A percentile compares a stretch with the other conserved stretches of the same genome.
These are phyloP conservation scores for Helobdella robusta DNA, from an alignment of 2,888 invertebrate species.

Conservation along the genomic window DNA sequence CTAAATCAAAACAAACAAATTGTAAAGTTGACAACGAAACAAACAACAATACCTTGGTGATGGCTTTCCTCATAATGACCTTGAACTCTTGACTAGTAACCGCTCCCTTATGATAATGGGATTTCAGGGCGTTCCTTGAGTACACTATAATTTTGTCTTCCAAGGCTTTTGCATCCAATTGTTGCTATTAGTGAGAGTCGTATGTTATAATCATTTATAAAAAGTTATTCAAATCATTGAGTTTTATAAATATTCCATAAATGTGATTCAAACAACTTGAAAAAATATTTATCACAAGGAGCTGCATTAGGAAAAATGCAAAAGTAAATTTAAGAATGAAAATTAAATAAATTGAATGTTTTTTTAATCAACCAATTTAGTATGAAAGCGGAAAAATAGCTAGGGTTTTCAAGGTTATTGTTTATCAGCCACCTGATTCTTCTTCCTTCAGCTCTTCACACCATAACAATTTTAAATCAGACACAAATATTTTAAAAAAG, in stretches of 20 bases:
- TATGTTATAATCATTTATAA: not conserved
- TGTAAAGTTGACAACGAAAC: not conserved
- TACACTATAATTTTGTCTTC: slow-evolving; percentile 22
- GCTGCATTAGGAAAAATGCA: too few relatives aligned
- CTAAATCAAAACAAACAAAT: not conserved
- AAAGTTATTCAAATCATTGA: too few relatives aligned
- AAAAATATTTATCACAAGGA: not conserved
- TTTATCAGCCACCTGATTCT: too few relatives aligned
- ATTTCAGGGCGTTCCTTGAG: slow-evolving; percentile 25
- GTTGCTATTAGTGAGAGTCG: not conserved
- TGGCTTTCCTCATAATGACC: slow-evolving; percentile 26
- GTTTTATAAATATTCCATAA: too few relatives aligned
- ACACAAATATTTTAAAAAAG: too few relatives aligned
- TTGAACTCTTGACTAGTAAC: slow-evolving; percentile 27
- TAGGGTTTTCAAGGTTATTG: too few relatives aligned
- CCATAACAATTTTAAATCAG: too few relatives aligned
- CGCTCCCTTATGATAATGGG: slow-evolving; percentile 23
- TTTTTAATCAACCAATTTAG: too few relatives aligned
- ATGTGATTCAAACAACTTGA: slow-evolving; percentile 10
- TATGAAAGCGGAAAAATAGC: too few relatives aligned
- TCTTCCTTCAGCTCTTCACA: too few relatives aligned
- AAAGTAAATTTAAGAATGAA: too few relatives aligned
- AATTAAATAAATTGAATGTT: too few relatives aligned
- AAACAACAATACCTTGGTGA: slow-evolving; percentile 19
- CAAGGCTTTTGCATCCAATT: not conserved